Base-by-base conservation (phyloP, 2,113 vertebrate species). In the Cariama cristata region DNA sequence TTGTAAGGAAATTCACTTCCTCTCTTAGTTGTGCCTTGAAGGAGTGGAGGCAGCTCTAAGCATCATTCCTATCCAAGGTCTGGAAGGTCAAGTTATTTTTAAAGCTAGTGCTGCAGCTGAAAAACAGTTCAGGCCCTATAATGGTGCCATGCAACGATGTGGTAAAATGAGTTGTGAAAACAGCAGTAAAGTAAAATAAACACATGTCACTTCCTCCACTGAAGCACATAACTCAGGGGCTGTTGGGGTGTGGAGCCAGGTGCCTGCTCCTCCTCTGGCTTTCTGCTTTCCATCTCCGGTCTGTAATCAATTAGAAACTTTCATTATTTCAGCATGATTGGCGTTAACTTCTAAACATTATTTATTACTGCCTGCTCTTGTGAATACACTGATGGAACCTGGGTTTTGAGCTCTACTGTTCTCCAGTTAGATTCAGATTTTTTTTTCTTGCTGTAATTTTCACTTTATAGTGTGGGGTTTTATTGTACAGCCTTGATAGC, bases 321-420 rank as follows among this genome's bases (percentile, higher is more conserved):
- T 6, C 27, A 58, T 95, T 94, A 90, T 86, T 96, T 93, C 89
- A 77, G 35, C 52, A 18, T 92, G 72, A 93, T 35, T 4, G 0
- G 26, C 76, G 82, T 96, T 93, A 96, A 95, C 86, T 60, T 94
- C 79, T 91, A 69, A 93, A 53, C 3, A 4, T 77, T 77, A 92
- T 91, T 62, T 79, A 92, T 86, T 26, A 8, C 59, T 76, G 26
- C 85, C 23, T 42, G 50, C 55, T 96, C 45, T 91, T 50, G 6
- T 38, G 67, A 89, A 81, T 88, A 80, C 23, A 33, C 35, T 75
- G 63, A 27, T 5, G 8, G 59, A 73, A 44, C 14, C 14, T 68
- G 24, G 49, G 40, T 74, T 96, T 94, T 94, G 67, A 42, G n/a
- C 32, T 49, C 3, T 8, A 9, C 32, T 55, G 12, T 55, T 94